phyloP scores from a whole-genome alignment of 2,797 vertebrate genomes.

The Amblyraja radiata region DNA sequence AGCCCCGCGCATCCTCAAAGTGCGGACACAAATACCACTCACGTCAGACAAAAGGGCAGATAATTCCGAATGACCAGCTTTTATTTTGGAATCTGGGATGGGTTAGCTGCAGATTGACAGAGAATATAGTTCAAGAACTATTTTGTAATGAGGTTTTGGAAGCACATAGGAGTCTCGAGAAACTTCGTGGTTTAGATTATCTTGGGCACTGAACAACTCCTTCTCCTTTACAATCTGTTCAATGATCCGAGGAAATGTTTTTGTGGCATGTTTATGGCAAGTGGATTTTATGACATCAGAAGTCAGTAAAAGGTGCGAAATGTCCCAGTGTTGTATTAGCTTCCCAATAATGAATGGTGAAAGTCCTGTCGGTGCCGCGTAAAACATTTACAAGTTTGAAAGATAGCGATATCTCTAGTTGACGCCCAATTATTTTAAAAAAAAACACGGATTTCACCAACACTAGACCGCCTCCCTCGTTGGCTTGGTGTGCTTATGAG shows the following conservation, averaged over 20 bases:
- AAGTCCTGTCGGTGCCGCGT: not conserved
- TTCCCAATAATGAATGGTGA: slow-evolving; percentile 13
- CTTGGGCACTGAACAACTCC: not conserved
- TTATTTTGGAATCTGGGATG: not conserved
- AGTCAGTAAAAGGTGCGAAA: not conserved
- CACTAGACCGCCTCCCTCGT: not conserved
- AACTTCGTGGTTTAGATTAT: not conserved
- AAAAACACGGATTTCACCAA: not conserved
- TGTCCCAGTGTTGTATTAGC: not conserved
- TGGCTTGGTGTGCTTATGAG: not conserved
- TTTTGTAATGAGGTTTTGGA: not conserved
- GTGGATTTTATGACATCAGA: slow-evolving; percentile 29
- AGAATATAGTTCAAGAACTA: not conserved
- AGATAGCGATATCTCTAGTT: not conserved
- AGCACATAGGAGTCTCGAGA: not conserved
- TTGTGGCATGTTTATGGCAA: too few relatives aligned
- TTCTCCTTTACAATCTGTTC: not conserved
- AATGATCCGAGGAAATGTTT: not conserved
- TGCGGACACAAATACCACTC: not conserved
- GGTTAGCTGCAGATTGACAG: not conserved
- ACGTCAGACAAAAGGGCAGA: slow-evolving; percentile 1
- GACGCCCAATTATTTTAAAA: not conserved
- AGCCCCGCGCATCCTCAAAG: not conserved
- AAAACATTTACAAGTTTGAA: slow-evolving; percentile 2
- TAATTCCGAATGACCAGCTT: not conserved